Conservation (phyloP, 2,888 invertebrate genomes). For the Protodeltote pygarga region DNA sequence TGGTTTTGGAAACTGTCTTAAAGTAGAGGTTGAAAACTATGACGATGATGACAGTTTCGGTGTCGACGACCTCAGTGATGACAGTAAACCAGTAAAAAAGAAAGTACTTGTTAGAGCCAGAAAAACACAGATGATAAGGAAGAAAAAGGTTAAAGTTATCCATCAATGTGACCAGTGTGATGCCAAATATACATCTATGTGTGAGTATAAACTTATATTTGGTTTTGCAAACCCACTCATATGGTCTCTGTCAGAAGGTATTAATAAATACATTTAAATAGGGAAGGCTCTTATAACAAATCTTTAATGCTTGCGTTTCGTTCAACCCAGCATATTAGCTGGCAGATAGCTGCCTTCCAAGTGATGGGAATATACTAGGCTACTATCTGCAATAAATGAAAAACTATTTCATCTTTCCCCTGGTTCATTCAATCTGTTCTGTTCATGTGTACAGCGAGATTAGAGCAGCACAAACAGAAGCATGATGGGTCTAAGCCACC, state of each 20-base stretch:
- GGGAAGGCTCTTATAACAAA: no score
- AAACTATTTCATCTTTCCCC: no score
- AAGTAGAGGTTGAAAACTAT: slow-evolving; percentile 60
- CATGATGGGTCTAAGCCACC: slow-evolving; percentile 82
- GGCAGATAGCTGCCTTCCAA: no score
- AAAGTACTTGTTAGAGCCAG: slow-evolving; percentile 37
- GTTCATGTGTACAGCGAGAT: slow-evolving; percentile 61
- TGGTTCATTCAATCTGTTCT: neutral
- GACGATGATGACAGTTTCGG: slow-evolving; percentile 59
- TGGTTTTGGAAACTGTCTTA: slow-evolving; percentile 55
- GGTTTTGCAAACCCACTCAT: no score
- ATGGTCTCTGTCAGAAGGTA: no score
- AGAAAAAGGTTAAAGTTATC: slow-evolving; percentile 59
- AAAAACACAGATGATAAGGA: slow-evolving; percentile 50
- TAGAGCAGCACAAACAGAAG: slow-evolving; percentile 76
- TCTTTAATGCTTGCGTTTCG: no score
- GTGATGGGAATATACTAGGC: no score
- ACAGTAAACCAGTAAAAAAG: slow-evolving; percentile 44
- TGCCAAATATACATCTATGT: slow-evolving; percentile 72
- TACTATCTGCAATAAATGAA: no score
- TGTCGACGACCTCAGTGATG: slow-evolving; percentile 55
- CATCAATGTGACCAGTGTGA: slow-evolving; percentile 78
- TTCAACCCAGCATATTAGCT: no score
- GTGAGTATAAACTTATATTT: slow-evolving; percentile 52
- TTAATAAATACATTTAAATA: no score